A percentile compares a stretch with the other conserved stretches of the same genome.
These are phyloP conservation scores for Cephus rjabovi DNA, from an alignment of 2,888 invertebrate species.

Conservation along the genomic window DNA sequence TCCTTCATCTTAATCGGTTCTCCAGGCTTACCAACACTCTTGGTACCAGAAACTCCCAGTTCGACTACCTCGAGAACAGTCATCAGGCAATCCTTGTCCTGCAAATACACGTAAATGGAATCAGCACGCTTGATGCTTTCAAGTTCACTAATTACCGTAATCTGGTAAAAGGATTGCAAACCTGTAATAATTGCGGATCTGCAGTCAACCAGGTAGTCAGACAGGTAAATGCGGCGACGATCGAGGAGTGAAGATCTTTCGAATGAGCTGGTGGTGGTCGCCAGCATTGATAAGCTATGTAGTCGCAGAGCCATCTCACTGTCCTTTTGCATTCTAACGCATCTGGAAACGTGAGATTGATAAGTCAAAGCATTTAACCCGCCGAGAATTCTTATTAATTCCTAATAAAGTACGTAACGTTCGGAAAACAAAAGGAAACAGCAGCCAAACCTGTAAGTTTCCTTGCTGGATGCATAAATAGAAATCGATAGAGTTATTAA, in stretches of 20 bases:
- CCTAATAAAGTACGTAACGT: neutral
- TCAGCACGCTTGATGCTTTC: neutral
- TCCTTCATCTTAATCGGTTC: slow-evolving; percentile 94
- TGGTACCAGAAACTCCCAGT: slow-evolving; percentile 96
- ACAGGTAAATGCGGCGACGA: slow-evolving; percentile 92
- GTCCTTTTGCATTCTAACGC: slow-evolving; percentile 90
- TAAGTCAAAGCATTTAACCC: neutral
- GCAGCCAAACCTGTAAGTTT: slow-evolving; percentile 68
- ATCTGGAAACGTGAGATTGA: slow-evolving; percentile 71
- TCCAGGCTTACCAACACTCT: slow-evolving; percentile 87
- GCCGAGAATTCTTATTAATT: neutral
- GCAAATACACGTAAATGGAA: slow-evolving; percentile 42
- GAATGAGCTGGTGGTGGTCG: slow-evolving; percentile 94
- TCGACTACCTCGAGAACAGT: slow-evolving; percentile 97
- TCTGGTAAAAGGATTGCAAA: slow-evolving; percentile 15
- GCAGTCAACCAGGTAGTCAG: slow-evolving; percentile 92
- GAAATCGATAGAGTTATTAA: slow-evolving; percentile 20
- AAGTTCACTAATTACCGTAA: neutral
- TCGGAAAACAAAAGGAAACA: neutral
- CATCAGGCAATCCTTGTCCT: slow-evolving; percentile 92
- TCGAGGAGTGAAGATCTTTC: slow-evolving; percentile 93
- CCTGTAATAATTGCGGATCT: slow-evolving; percentile 83
- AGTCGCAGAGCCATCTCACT: slow-evolving; percentile 98
- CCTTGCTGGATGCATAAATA: slow-evolving; percentile 66
- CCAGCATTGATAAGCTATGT: slow-evolving; percentile 95